Evolutionary conservation across 2,888 invertebrate genomes (phyloP).

Genomic region (Drosophila seclusa): DNA sequence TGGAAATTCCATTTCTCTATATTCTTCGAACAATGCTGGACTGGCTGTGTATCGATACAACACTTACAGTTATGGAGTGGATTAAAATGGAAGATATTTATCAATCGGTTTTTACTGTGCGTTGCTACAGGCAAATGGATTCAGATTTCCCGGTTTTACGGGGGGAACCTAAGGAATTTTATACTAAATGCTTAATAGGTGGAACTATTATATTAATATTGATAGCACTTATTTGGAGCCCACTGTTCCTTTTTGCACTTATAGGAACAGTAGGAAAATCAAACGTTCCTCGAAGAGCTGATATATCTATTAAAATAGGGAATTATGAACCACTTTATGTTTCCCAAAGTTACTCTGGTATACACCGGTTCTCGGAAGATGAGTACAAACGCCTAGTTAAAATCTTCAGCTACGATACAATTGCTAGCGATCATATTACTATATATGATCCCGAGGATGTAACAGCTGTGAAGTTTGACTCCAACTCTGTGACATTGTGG

Average conservation of each 20-base stretch:
- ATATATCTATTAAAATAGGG: conserved; percentile 92
- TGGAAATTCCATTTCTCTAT: conserved; percentile 97
- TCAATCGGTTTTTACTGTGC: conserved; percentile 91
- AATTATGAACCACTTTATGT: conserved; percentile 95
- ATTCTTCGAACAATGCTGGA: conserved; percentile 98
- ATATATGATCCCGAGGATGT: conserved; percentile 61
- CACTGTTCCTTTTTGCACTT: conserved; percentile 96
- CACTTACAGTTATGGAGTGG: conserved; percentile 98
- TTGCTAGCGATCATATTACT: conserved; percentile 53
- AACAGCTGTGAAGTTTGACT: conserved; percentile 57
- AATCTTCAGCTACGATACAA: conserved; percentile 86
- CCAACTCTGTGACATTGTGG: conserved; percentile 66
- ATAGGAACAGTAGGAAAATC: conserved; percentile 95
- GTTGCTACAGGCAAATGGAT: conserved; percentile 93
- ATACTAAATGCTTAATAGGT: conserved; percentile 95
- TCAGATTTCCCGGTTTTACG: conserved; percentile 95
- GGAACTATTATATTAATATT: conserved; percentile 93
- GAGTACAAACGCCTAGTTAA: conserved; percentile 87
- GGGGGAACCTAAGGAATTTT: conserved; percentile 91
- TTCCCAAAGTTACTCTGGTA: conserved; percentile 93
- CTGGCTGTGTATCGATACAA: conserved; percentile 99
- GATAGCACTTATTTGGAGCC: conserved; percentile 98
- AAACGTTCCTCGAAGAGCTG: conserved; percentile 93
- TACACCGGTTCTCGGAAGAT: conserved; percentile 87
- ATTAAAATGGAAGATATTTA: conserved; percentile 99